Conservation (phyloP, 2,113 vertebrate genomes). For the Ochotona princeps region DNA sequence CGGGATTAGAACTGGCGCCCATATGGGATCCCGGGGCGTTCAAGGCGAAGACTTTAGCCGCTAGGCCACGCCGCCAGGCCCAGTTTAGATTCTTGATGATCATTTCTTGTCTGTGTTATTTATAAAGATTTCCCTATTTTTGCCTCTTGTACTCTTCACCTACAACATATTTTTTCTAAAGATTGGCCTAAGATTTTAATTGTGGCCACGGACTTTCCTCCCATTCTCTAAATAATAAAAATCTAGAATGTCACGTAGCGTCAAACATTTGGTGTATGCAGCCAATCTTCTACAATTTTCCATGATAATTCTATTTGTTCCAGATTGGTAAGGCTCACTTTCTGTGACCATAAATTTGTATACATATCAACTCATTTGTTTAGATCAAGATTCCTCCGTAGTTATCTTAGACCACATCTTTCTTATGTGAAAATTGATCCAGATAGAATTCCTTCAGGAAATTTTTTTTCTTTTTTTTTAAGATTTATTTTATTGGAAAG, state of each 20-base stretch:
- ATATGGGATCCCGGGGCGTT: too few species aligned
- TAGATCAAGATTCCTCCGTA: neutral
- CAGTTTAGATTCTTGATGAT: neutral
- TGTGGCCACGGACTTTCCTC: neutral
- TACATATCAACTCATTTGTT: neutral
- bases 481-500: too few species aligned
- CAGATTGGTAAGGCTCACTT: accelerated
- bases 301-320: neutral
- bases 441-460: neutral
- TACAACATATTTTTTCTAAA: neutral
- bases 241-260: accelerated
- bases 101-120: neutral
- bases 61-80: too few species aligned
- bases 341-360: neutral
- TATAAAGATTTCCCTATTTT: neutral
- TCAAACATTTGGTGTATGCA: too few species aligned
- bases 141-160: neutral
- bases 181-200: neutral
- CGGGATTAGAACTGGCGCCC: too few species aligned
- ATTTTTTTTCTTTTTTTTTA: too few species aligned
- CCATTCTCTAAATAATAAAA: neutral
- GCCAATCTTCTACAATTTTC: too few species aligned
- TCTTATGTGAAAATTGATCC: neutral
- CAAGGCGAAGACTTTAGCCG: too few species aligned
- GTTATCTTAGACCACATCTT: neutral